These are phyloP conservation scores for Peromyscus leucopus DNA, from an alignment of 2,113 vertebrate species.

Conservation along the genomic window DNA sequence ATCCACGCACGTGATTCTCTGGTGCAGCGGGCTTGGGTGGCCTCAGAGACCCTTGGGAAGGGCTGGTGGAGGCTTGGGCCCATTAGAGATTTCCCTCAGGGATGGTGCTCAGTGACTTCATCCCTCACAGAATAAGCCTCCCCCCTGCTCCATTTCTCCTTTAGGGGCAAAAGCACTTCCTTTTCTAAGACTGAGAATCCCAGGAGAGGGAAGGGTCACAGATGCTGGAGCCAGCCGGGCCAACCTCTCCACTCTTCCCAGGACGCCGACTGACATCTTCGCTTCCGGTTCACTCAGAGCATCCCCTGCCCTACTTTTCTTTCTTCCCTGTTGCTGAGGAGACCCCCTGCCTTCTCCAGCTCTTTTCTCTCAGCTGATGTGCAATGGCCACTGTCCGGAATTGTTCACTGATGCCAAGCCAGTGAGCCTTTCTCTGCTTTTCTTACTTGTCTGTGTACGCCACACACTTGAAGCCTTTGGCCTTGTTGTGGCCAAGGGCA, in stretches of 20 bases:
- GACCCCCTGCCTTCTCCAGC: fast-evolving
- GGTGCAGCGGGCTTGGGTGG: not conserved
- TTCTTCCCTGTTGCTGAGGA: not conserved
- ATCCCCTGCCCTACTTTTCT: fast-evolving
- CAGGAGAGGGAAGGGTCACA: not conserved
- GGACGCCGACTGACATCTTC: not conserved
- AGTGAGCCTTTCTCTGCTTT: not conserved
- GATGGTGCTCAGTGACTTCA: not conserved
- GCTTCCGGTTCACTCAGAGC: not conserved
- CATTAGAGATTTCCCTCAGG: not conserved
- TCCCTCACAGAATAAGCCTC: not conserved
- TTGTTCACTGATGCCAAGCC: not conserved
- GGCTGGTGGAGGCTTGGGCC: not conserved
- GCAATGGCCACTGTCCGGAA: not conserved
- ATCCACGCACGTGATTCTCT: not conserved
- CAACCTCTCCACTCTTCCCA: not conserved
- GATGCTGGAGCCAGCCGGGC: not conserved
- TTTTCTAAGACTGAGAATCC: not conserved
- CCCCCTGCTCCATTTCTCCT: not conserved
- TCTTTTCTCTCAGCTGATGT: not conserved
- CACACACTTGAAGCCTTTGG: not conserved
- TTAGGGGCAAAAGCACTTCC: not conserved
- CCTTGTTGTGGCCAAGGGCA: not conserved
- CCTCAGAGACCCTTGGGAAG: not conserved
- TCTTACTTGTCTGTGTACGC: not conserved